phyloP scores from a whole-genome alignment of 92 coral and sea anemone species.

The Chrysogorgia sp. region DNA sequence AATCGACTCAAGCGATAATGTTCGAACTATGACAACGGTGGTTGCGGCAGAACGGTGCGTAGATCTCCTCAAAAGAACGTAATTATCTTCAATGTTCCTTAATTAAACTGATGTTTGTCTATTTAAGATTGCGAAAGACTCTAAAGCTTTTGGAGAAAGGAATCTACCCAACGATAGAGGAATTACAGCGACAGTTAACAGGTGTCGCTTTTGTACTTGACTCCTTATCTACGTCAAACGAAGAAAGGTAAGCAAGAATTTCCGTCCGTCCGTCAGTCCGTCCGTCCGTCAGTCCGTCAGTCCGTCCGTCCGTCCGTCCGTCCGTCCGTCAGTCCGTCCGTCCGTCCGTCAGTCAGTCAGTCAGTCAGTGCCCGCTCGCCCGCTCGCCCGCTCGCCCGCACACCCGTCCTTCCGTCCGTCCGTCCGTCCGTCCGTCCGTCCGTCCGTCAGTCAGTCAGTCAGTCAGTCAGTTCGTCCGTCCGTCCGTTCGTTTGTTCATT shows the following conservation, averaged over 20 bases:
- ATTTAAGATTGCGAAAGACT: conserved; percentile 18
- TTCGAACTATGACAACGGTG: conserved; percentile 39
- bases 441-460: background rate
- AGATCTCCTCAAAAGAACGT: background rate
- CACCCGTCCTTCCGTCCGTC: background rate
- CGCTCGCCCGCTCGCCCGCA: too few species aligned
- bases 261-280: too few species aligned
- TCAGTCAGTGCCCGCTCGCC: background rate
- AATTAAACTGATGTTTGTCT: background rate
- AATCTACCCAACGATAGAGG: conserved; percentile 38
- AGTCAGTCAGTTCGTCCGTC: background rate
- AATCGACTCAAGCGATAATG: conserved; percentile 31
- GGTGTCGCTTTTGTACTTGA: conserved; percentile 26
- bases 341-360: background rate
- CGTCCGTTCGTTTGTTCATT: background rate
- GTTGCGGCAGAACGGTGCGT: conserved; percentile 49
- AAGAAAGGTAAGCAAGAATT: conserved; percentile 25
- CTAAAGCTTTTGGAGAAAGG: conserved; percentile 37
- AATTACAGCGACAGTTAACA: conserved; percentile 36
- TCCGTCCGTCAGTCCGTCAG: background rate
- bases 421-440: too few species aligned
- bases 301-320: background rate
- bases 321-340: too few species aligned
- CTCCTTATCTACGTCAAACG: conserved; percentile 37
- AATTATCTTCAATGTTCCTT: background rate